Base-by-base conservation (phyloP, 1,140 invertebrate genomes). In the Hydropsyche tenuis region DNA sequence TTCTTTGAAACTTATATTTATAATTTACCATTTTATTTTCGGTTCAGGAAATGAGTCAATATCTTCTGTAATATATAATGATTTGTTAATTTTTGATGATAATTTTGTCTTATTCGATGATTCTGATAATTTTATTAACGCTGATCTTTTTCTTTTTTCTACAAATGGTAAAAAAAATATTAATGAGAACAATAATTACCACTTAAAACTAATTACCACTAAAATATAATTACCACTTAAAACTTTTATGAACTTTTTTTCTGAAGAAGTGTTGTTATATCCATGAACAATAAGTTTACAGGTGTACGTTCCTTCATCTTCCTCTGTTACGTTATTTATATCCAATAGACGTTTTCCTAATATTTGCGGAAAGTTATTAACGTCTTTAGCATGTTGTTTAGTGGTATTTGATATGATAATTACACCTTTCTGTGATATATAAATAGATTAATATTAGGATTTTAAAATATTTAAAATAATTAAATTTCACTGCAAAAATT, bases 301-400 rank as follows among this genome's bases (percentile, higher is more conserved):
- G 12, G 78, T 80, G 75, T 89, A 90, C 22, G 64, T 23, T 0
- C 89, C 89, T 7, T 80, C 78, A 75, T 90, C 88, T 14, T 82
- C 78, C 0, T 80, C 69, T 0, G 72, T 81, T 0, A 85, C 81
- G 48, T 87, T 79, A 23, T 76, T 60, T 37, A 89, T 85, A 0
- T 75, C 82, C 11, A 89, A 75, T 16, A 82, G 77, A 73, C 74
- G 64, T 51, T 73, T 66, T 64, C 79, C 77, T 62, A 23, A 22
- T 51, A 63, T 30, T 63, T 56, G 14, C n/a, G 75, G 69, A 12
- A 60, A 1, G 51, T 78, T 75, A 42, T n/a, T n/a, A n/a, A 20
- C 3, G 0, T 46, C 42, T 9, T 70, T 20, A 12, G 12, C 64
- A 22, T 78, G 76, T 25, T 22, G 16, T 0, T 16, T 68, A 6